Evolutionary conservation across 2,113 vertebrate genomes (phyloP), one percentile per base, ranked within the genome.

Genomic region (Saguinus imperator): DNA sequence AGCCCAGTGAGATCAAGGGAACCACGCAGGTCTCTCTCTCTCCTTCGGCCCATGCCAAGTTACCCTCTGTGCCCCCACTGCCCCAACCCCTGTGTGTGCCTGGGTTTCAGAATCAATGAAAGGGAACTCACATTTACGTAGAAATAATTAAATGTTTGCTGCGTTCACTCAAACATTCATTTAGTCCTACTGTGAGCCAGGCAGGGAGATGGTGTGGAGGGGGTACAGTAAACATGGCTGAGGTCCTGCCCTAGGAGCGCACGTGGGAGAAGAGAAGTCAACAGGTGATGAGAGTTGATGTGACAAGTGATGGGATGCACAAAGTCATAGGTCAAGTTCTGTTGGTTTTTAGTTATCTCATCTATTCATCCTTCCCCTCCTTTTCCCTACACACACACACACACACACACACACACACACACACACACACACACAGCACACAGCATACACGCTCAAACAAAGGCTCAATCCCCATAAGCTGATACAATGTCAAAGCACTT

Each of bases 251-350:
- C 58, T 48, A 35, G 16, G 40, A 84, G 89, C 20, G 64, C 64
- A 76, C 48, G 37, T 10, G n/a, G 27, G 75, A n/a, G 27, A 72
- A 45, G 48, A 14, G 61, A 64, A 64, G 27, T 37, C 91, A 89
- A 11, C n/a, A 70, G 48, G 32, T 10, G 12, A 20, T 0, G 1
- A 83, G 45, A 45, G 27, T 32, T 64, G 20, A 2, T 43, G 37
- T 66, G 70, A 68, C 40, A 77, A 25, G 29, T 10, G 35, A 40
- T 6, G 17, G 18, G 16, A 73, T n/a, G 18, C 55, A 87, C 40
- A 93, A 95, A 89, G 37, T 21, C 61, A 79, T 40, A 55, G 61
- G 50, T 35, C 37, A 58, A 68, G 64, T 70, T 70, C 86, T 64
- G 45, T 0, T 55, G 55, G 20, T 70, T 76, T 79, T 85, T 86